Evolutionary conservation across 2,113 vertebrate genomes (phyloP).

Genomic region (Anolis carolinensis): DNA sequence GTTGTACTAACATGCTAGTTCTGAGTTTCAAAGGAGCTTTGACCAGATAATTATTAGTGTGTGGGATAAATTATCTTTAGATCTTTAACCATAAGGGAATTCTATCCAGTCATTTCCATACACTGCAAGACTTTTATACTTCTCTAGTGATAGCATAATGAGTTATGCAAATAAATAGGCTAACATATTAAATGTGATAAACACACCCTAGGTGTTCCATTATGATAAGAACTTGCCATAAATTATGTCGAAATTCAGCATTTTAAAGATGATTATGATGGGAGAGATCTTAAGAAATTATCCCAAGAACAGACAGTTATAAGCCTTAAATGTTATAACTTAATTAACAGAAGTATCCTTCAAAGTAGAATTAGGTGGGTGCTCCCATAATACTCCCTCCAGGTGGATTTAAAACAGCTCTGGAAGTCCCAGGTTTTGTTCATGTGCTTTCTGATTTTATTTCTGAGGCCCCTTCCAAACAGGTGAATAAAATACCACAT

Average conservation of each 20-base stretch:
- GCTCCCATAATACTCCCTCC: not conserved
- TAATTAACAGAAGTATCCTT: not conserved
- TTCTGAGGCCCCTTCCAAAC: no score
- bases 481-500: no score
- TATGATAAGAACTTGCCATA: not conserved
- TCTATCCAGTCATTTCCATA: not conserved
- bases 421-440: no score
- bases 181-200: not conserved
- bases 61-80: not conserved
- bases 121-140: not conserved
- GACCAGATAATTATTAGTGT: constrained; percentile 10
- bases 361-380: not conserved
- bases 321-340: no score
- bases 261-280: not conserved
- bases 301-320: not conserved
- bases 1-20: not conserved
- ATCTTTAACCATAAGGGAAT: not conserved
- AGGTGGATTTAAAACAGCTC: no score
- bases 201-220: not conserved
- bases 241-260: not conserved
- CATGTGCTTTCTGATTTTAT: no score
- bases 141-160: not conserved
- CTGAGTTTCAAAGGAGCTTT: constrained; percentile 12
- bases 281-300: not conserved
- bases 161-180: not conserved